Percentiles rank a stretch among this genome's conserved stretches.
These are phyloP conservation scores for Cryptomyrus ogoouensis DNA, from an alignment of 2,113 vertebrate genomes.

Conservation along the genomic window DNA sequence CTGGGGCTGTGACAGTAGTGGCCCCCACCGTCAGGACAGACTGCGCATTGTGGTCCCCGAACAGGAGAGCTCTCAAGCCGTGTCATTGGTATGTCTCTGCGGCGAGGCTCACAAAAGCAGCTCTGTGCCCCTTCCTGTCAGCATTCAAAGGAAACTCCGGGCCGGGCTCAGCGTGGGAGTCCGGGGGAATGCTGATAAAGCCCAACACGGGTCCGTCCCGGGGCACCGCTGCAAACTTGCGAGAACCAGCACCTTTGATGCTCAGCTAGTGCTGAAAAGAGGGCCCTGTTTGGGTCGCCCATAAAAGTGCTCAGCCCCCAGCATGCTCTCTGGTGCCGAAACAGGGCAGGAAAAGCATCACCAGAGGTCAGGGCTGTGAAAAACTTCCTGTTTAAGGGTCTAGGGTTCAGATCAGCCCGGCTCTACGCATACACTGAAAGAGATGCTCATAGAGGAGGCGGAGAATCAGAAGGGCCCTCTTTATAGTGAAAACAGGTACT, in stretches of 20 bases:
- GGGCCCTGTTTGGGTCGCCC: no score
- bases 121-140: background rate
- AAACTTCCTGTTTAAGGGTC: background rate
- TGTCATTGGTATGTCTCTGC: background rate
- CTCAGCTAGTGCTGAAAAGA: background rate
- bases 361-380: background rate
- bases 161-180: background rate
- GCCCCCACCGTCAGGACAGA: background rate
- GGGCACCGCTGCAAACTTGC: background rate
- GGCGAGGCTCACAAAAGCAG: background rate
- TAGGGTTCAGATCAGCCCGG: background rate
- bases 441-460: background rate
- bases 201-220: background rate
- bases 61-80: background rate
- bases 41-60: background rate
- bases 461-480: background rate
- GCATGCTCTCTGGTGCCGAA: background rate
- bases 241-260: background rate
- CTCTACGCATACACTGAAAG: background rate
- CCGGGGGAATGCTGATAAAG: slow-evolving; percentile 3
- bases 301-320: background rate
- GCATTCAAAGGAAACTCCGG: background rate
- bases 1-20: background rate
- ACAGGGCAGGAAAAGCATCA: background rate
- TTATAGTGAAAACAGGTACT: background rate